A percentile compares a stretch with the other conserved stretches of the same genome.
Evolutionary conservation across 2,888 invertebrate species (phyloP).

Genomic region (Drosophila austrosaltans): DNA sequence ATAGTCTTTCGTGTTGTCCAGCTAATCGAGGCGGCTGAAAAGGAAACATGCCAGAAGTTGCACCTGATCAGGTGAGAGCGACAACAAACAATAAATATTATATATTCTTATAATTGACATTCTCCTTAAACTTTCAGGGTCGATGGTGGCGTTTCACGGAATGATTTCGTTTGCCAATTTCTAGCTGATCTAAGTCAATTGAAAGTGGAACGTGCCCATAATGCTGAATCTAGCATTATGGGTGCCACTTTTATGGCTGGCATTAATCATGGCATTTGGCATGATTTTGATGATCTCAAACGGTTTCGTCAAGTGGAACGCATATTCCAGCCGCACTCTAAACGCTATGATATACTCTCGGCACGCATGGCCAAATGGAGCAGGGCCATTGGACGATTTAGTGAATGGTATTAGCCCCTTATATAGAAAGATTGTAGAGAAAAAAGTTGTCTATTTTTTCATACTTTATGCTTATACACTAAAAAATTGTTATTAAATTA

Average conservation of each 20-base stretch:
- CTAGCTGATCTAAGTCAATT: conserved; percentile 92
- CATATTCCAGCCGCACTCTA: conserved; percentile 86
- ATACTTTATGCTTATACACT: conserved; percentile 29
- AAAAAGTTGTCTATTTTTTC: conserved; percentile 4
- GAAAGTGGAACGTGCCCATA: conserved; percentile 89
- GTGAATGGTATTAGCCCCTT: conserved; percentile 76
- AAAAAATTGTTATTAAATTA: conserved; percentile 38
- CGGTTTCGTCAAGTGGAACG: conserved; percentile 86
- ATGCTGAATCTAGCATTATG: conserved; percentile 92
- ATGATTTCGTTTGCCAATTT: conserved; percentile 95
- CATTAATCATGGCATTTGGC: conserved; percentile 91
- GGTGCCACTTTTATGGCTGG: conserved; percentile 95
- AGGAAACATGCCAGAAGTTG: conserved; percentile 87
- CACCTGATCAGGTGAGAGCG: conserved; percentile 85
- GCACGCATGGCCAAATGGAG: conserved; percentile 78
- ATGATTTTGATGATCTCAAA: conserved; percentile 87
- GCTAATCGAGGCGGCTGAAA: conserved; percentile 88
- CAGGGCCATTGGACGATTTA: conserved; percentile 79
- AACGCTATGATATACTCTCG: conserved; percentile 58
- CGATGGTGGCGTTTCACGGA: conserved; percentile 98
- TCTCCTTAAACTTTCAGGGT: conserved; percentile 85
- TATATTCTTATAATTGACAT: background rate
- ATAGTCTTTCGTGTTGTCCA: conserved; percentile 92
- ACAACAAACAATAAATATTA: background rate
- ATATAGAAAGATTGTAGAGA: conserved; percentile 10